A percentile compares a stretch with the other conserved stretches of the same genome.
Conservation (phyloP, 2,113 vertebrate species). For the Gallinago media region DNA sequence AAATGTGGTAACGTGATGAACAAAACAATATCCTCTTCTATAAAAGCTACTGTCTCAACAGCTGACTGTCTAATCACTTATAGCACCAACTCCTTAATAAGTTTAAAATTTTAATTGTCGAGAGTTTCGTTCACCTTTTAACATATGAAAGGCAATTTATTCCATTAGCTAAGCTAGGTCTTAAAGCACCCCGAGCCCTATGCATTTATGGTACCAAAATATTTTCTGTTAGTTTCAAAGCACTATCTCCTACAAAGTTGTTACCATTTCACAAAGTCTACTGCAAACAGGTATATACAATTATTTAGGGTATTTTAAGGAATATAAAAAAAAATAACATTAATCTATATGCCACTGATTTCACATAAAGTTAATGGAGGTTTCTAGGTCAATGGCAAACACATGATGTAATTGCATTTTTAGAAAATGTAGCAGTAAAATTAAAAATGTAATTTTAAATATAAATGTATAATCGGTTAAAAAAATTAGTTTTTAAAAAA, state of each 20-base stretch:
- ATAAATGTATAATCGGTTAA: not conserved
- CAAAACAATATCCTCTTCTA: constrained; percentile 69
- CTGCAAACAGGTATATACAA: not conserved
- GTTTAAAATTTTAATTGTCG: constrained; percentile 42
- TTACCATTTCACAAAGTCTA: not conserved
- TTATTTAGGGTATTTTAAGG: not conserved
- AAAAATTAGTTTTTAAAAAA: not conserved
- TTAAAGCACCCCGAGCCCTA: not conserved
- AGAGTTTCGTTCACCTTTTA: constrained; percentile 8
- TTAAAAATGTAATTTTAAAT: not conserved
- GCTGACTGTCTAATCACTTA: constrained; percentile 61
- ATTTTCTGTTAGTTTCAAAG: not conserved
- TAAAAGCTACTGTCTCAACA: constrained; percentile 57
- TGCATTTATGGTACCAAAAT: not conserved
- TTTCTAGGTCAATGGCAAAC: constrained; percentile 54
- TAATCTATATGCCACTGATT: not conserved
- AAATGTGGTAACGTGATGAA: constrained; percentile 68
- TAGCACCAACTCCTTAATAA: constrained; percentile 51
- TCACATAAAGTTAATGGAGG: not conserved
- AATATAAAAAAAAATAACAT: not conserved
- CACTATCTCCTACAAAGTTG: not conserved
- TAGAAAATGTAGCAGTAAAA: not conserved
- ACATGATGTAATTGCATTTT: not conserved
- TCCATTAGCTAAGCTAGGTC: not conserved
- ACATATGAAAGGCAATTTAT: not conserved